Conservation (phyloP, 2,113 vertebrate genomes). For the Ammodytes dubius region DNA sequence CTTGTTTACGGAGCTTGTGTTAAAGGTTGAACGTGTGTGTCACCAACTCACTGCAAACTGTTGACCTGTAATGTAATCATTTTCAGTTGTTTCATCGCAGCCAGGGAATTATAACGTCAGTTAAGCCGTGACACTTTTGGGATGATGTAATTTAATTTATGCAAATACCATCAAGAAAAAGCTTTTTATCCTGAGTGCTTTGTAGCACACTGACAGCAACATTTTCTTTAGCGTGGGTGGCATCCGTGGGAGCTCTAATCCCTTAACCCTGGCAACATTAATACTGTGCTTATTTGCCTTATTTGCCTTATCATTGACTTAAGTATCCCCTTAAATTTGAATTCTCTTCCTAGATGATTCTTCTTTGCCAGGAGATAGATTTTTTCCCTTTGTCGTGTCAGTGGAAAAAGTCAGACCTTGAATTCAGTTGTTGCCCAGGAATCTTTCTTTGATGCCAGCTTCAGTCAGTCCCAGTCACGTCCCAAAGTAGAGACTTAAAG, state of each 20-base stretch:
- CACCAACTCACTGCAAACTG: neutral
- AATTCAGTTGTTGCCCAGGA: slow-evolving; percentile 31
- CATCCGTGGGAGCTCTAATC: slow-evolving; percentile 50
- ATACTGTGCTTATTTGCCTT: slow-evolving; percentile 37
- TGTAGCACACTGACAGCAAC: slow-evolving; percentile 27
- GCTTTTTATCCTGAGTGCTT: slow-evolving; percentile 53
- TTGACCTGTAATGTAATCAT: neutral
- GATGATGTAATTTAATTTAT: slow-evolving; percentile 53
- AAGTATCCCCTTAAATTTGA: slow-evolving; percentile 21
- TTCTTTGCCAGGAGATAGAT: neutral
- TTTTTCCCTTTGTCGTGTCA: slow-evolving; percentile 10
- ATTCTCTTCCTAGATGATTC: slow-evolving; percentile 6
- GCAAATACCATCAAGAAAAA: slow-evolving; percentile 40
- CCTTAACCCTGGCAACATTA: slow-evolving; percentile 36
- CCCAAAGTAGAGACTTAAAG: slow-evolving; percentile 12
- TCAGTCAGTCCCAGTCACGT: slow-evolving; percentile 35
- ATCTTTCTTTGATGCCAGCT: slow-evolving; percentile 40
- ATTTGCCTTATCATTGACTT: slow-evolving; percentile 29
- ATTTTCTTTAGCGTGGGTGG: slow-evolving; percentile 50
- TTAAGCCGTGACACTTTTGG: slow-evolving; percentile 32
- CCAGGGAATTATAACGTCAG: slow-evolving; percentile 24
- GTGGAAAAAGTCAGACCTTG: neutral
- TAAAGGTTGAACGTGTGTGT: slow-evolving; percentile 11
- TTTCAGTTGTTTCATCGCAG: slow-evolving; percentile 7
- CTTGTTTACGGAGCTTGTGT: slow-evolving; percentile 11